Conservation (phyloP, 2,113 vertebrate genomes). For the Colaptes auratus region DNA sequence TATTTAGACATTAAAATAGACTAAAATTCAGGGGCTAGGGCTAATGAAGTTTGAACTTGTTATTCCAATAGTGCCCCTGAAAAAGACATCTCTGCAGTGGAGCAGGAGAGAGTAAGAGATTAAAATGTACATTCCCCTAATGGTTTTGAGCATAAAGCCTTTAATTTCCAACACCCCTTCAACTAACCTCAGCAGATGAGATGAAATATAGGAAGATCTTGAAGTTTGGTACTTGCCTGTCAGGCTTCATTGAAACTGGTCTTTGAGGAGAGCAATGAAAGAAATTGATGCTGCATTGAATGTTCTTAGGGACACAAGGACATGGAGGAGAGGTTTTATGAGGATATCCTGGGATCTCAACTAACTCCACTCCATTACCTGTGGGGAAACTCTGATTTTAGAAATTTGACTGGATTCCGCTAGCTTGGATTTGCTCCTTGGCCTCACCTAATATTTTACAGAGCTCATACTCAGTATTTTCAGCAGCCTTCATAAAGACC, state of each 20-base stretch:
- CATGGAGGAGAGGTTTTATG: background rate
- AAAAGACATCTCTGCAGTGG: background rate
- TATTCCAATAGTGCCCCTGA: background rate
- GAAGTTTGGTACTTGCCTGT: background rate
- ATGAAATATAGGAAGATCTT: background rate
- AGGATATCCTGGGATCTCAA: background rate
- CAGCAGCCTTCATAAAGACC: background rate
- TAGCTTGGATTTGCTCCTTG: background rate
- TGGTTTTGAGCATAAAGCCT: background rate
- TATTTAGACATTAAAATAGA: background rate
- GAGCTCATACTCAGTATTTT: background rate
- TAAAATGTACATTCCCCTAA: background rate
- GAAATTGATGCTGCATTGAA: background rate
- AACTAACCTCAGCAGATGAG: background rate
- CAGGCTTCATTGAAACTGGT: background rate
- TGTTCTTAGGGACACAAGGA: background rate
- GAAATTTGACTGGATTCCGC: background rate
- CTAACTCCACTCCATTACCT: background rate
- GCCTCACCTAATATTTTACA: fast-evolving
- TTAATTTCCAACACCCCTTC: background rate
- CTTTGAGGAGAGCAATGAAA: background rate
- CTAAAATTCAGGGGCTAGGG: background rate
- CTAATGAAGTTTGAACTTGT: background rate
- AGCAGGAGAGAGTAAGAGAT: background rate
- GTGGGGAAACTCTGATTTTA: background rate